Evolutionary conservation across 1,140 invertebrate genomes (phyloP), one percentile per base, ranked within the genome.

Genomic region (Formica exsecta): DNA sequence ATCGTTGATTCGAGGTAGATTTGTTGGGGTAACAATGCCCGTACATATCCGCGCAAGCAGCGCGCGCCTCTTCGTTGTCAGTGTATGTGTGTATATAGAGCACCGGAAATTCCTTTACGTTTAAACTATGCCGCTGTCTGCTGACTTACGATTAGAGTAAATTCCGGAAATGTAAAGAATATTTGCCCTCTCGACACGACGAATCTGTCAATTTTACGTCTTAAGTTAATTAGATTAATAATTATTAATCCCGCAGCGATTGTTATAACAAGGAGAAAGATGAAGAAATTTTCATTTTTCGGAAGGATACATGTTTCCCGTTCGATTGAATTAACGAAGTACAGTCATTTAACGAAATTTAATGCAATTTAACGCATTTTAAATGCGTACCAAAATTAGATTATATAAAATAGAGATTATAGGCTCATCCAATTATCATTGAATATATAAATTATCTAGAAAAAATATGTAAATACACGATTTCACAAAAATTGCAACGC

Each of bases 1-100:
- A 83, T 83, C 68, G 79, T 57, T 83, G 79, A 83, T 83, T 83
- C 68, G 79, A 44, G 54, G 54, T 68, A 83, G 79, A 83, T 83
- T 83, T 83, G 79, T 74, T 74, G 54, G 57, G 38, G 68, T 83
- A 83, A 83, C 79, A 83, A 83, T 74, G 54, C 25, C 48, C 36
- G 13, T 19, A 19, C 32, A 48, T 41, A 48, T 29, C 9, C 65
- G 16, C 48, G 19, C 29, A 13, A 8, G 9, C 48, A 25, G 8
- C 41, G 62, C 51, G 13, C 51, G 0, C 65, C 76, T 11, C 13
- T 38, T 54, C 16, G 79, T 61, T 61, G 36, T 44, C 13, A 66
- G 25, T 41, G 66, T 25, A 25, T 6, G 4, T 41, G 38, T 51
- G 8, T 9, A n/a, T 41, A 61, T 7, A 7, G 54, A 44, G 79